phyloP scores from a whole-genome alignment of 2,797 vertebrate species.

The Peromyscus attwateri region DNA sequence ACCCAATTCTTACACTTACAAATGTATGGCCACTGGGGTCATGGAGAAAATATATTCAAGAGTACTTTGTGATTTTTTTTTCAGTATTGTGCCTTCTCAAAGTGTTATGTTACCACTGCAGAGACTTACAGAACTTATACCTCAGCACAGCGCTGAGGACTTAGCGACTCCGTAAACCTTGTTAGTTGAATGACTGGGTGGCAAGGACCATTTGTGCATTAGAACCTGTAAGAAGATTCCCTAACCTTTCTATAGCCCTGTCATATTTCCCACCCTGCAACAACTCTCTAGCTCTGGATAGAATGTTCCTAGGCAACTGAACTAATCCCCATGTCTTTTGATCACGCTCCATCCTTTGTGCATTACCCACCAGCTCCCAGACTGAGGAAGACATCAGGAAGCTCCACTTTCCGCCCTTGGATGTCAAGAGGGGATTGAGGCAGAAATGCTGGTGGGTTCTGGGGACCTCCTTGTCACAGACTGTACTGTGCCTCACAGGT shows the following conservation, averaged over 20 bases:
- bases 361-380: background rate
- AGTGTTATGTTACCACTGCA: background rate
- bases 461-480: background rate
- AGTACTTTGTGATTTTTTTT: background rate
- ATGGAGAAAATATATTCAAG: background rate
- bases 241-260: background rate
- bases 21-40: accelerated
- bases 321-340: background rate
- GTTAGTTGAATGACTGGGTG: background rate
- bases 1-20: too few relatives aligned
- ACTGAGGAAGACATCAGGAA: background rate
- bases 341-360: background rate
- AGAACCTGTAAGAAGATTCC: background rate
- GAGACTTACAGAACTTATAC: background rate
- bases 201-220: background rate
- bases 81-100: background rate
- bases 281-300: background rate
- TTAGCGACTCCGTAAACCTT: background rate
- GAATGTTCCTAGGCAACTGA: background rate
- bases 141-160: background rate
- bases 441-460: accelerated
- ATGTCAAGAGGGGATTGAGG: background rate
- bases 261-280: too few relatives aligned
- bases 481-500: background rate
- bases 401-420: background rate